Conservation (phyloP, 2,113 vertebrate genomes). For the Tychaedon coryphoeus region DNA sequence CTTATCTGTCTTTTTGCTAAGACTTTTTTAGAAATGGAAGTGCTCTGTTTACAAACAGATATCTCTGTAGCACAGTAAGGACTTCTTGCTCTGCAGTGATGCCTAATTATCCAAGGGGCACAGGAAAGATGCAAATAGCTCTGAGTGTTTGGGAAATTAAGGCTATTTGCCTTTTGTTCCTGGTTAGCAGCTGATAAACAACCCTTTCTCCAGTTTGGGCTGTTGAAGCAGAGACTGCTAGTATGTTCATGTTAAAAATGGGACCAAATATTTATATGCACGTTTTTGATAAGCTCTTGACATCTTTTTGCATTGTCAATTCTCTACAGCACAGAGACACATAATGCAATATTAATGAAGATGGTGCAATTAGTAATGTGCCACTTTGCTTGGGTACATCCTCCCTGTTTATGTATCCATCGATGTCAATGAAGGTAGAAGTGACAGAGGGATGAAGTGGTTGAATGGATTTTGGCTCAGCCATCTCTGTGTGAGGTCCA, state of each 20-base stretch:
- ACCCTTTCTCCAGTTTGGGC: background rate
- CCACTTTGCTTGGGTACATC: background rate
- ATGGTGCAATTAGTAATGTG: background rate
- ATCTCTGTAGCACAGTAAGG: background rate
- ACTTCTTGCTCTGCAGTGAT: background rate
- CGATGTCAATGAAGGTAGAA: background rate
- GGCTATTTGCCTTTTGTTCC: background rate
- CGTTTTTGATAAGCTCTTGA: background rate
- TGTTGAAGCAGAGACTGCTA: background rate
- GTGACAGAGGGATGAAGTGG: background rate
- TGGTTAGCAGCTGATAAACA: background rate
- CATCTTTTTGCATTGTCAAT: background rate
- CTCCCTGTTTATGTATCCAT: background rate
- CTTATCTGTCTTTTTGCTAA: background rate
- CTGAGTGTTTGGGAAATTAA: background rate
- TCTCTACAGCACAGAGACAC: background rate
- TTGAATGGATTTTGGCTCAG: background rate
- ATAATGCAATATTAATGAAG: conserved; percentile 15
- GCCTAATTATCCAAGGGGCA: background rate
- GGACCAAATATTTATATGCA: background rate
- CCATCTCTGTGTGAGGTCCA: background rate
- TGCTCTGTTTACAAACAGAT: background rate
- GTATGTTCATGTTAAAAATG: background rate
- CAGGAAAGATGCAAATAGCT: background rate
- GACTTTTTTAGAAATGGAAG: background rate